phyloP scores from a whole-genome alignment of 2,113 vertebrate species.

The Paracanthobrama guichenoti region DNA sequence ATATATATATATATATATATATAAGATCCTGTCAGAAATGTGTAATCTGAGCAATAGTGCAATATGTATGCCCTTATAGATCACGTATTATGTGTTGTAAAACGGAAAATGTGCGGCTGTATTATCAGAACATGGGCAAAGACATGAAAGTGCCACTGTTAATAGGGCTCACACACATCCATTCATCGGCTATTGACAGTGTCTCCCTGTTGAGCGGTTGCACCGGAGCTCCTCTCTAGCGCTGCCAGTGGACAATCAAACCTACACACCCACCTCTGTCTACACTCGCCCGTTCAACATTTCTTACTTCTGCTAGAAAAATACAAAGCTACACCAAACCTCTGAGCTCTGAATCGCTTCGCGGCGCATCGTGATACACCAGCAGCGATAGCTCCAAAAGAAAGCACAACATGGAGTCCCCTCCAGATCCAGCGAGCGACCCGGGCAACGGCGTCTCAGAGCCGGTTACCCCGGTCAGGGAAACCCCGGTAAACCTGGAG shows the following conservation, averaged over 20 bases:
- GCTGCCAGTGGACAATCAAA: conserved; percentile 90
- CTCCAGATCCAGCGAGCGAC: conserved; percentile 90
- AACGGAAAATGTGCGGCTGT: conserved; percentile 12
- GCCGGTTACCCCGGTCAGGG: conserved; percentile 86
- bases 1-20: too few relatives aligned
- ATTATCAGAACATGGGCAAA: conserved; percentile 46
- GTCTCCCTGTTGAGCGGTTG: conserved; percentile 75
- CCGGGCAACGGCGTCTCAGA: conserved; percentile 90
- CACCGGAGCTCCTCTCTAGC: conserved; percentile 78
- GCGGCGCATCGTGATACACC: conserved; percentile 77
- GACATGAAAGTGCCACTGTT: conserved; percentile 45
- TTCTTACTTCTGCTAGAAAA: conserved; percentile 90
- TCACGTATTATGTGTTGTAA: not conserved
- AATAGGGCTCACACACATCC: conserved; percentile 69
- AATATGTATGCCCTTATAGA: not conserved
- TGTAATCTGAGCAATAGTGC: not conserved
- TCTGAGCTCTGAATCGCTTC: conserved; percentile 80
- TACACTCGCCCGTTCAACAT: conserved; percentile 81
- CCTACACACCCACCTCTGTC: conserved; percentile 86
- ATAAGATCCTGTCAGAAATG: not conserved
- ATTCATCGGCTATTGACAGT: conserved; percentile 81
- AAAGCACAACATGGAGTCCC: conserved; percentile 91
- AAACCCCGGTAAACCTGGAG: conserved; percentile 88
- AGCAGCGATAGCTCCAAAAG: conserved; percentile 63
- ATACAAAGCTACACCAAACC: conserved; percentile 87